These are phyloP conservation scores for Drosophila neocordata DNA, from an alignment of 1,140 invertebrate species.

Conservation along the genomic window DNA sequence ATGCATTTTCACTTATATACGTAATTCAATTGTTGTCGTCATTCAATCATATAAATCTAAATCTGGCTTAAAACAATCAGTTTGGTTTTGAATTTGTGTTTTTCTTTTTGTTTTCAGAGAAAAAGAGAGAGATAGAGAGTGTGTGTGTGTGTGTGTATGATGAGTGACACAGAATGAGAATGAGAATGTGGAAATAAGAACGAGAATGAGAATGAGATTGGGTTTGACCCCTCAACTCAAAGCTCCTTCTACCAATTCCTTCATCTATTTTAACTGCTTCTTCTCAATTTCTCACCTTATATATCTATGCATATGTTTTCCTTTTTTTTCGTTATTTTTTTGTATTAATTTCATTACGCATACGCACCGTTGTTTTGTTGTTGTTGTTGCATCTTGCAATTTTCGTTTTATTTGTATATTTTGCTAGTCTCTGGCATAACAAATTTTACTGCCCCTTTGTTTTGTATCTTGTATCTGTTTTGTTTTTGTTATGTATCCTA, in stretches of 20 bases:
- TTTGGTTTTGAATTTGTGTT: slow-evolving; percentile 56
- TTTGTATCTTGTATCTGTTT: slow-evolving; percentile 11
- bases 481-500: slow-evolving; percentile 43
- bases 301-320: slow-evolving; percentile 11
- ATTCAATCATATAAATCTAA: slow-evolving; percentile 56
- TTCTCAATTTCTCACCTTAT: background rate
- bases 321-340: slow-evolving; percentile 26
- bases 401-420: slow-evolving; percentile 52
- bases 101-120: slow-evolving; percentile 20
- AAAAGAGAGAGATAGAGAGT: slow-evolving; percentile 44
- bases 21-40: slow-evolving; percentile 25
- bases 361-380: slow-evolving; percentile 46
- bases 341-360: slow-evolving; percentile 64
- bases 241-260: slow-evolving; percentile 32
- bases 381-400: background rate
- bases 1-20: slow-evolving; percentile 53
- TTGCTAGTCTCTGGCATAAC: slow-evolving; percentile 68
- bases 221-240: background rate
- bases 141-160: slow-evolving; percentile 31
- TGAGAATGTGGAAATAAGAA: background rate
- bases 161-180: slow-evolving; percentile 43
- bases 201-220: background rate
- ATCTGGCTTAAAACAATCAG: slow-evolving; percentile 73
- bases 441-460: slow-evolving; percentile 2
- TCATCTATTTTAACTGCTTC: background rate